A percentile compares a stretch with the other conserved stretches of the same genome.
These are phyloP conservation scores for Fabriciana adippe DNA, from an alignment of 2,888 invertebrate species.

Conservation along the genomic window DNA sequence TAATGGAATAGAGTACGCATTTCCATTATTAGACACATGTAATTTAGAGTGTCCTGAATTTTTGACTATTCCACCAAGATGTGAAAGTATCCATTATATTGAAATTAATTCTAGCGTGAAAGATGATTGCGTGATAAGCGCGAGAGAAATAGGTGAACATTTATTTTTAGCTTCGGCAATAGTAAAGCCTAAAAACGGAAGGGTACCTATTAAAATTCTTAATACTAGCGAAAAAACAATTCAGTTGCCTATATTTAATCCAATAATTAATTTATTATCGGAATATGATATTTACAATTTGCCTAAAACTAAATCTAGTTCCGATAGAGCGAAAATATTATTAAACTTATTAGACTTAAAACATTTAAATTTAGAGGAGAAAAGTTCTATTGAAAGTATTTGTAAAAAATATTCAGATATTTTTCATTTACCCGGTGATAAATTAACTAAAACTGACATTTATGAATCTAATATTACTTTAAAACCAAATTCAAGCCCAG, in stretches of 20 bases:
- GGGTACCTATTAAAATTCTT: slow-evolving; percentile 32
- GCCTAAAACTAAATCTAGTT: slow-evolving; percentile 10
- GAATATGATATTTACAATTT: slow-evolving; percentile 23
- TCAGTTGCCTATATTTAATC: slow-evolving; percentile 20
- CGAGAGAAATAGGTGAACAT: neutral
- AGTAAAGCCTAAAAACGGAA: too few relatives aligned
- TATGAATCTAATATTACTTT: neutral
- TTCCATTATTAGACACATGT: slow-evolving; percentile 4
- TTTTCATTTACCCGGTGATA: slow-evolving; percentile 35
- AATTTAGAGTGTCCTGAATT: slow-evolving; percentile 8
- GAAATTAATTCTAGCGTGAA: slow-evolving; percentile 4
- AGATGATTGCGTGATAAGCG: neutral
- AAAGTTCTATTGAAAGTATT: slow-evolving; percentile 21
- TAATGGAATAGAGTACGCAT: neutral
- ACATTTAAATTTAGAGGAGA: slow-evolving; percentile 27
- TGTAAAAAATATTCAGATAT: slow-evolving; percentile 37
- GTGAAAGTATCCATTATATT: neutral
- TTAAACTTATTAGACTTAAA: slow-evolving; percentile 19
- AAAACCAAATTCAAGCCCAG: slow-evolving; percentile 27
- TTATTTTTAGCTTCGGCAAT: neutral
- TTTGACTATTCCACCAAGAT: neutral
- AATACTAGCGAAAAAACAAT: slow-evolving; percentile 32
- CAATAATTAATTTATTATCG: slow-evolving; percentile 11
- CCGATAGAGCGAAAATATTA: slow-evolving; percentile 21
- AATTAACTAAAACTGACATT: slow-evolving; percentile 30